phyloP scores from a whole-genome alignment of 2,797 vertebrate genomes.

The Enteromius argenteus region DNA sequence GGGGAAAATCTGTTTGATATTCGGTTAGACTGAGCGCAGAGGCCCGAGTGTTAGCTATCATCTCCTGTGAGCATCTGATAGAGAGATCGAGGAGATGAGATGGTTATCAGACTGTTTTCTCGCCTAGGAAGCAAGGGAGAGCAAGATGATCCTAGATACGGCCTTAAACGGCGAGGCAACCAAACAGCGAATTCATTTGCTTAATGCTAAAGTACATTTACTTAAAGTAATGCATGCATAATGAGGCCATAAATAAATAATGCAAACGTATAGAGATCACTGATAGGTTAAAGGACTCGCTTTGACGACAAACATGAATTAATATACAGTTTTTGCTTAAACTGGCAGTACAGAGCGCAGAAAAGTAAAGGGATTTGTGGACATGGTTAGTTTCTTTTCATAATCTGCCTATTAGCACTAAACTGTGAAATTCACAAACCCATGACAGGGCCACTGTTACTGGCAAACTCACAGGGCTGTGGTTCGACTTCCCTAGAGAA shows the following conservation, averaged over 20 bases:
- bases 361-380: conserved; percentile 83
- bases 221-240: conserved; percentile 82
- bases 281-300: conserved; percentile 26
- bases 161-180: conserved; percentile 59
- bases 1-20: conserved; percentile 56
- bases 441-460: conserved; percentile 80
- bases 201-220: conserved; percentile 81
- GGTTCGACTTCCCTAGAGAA: conserved; percentile 75
- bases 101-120: conserved; percentile 48
- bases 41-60: conserved; percentile 50
- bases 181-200: conserved; percentile 77
- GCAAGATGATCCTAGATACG: conserved; percentile 46
- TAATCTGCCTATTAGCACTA: conserved; percentile 86
- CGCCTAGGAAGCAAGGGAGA: conserved; percentile 31
- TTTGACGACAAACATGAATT: conserved; percentile 47
- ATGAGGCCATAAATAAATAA: conserved; percentile 60
- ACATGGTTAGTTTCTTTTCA: conserved; percentile 84
- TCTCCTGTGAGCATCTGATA: conserved; percentile 58
- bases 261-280: conserved; percentile 34
- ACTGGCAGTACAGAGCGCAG: conserved; percentile 67
- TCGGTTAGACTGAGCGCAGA: conserved; percentile 26
- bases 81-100: conserved; percentile 56
- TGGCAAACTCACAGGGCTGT: conserved; percentile 77
- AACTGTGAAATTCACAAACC: conserved; percentile 81
- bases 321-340: conserved; percentile 48